These are phyloP conservation scores for Osedax fenrisi DNA, from an alignment of 2,888 invertebrate genomes.

Conservation along the genomic window DNA sequence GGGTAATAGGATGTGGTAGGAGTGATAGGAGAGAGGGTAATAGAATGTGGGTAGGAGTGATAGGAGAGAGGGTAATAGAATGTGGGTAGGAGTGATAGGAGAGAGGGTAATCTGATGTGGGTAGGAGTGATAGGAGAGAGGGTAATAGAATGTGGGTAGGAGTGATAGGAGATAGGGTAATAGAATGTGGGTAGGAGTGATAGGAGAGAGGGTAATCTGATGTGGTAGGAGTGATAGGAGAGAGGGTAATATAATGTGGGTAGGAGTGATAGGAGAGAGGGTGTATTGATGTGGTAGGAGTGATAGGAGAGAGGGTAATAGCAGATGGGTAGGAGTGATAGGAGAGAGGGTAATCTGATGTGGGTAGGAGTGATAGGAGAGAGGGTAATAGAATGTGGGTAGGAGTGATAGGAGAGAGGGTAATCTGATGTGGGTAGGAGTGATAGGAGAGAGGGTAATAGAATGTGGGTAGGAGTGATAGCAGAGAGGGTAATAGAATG, in stretches of 20 bases:
- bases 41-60: background rate
- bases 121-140: background rate
- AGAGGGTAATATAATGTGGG: background rate
- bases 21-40: background rate
- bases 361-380: background rate
- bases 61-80: background rate
- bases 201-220: too few relatives aligned
- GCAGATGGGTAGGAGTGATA: background rate
- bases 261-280: background rate
- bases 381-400: background rate
- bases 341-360: background rate
- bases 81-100: background rate
- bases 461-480: background rate
- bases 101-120: background rate
- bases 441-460: background rate
- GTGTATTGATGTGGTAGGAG: background rate
- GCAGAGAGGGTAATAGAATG: background rate
- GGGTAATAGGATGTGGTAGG: background rate
- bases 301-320: background rate
- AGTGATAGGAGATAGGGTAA: background rate
- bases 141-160: background rate
- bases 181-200: background rate
- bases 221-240: background rate
- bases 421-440: background rate
- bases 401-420: background rate